A percentile compares a stretch with the other conserved stretches of the same genome.
Evolutionary conservation across 2,797 vertebrate species (phyloP).

Genomic region (Phalloptychus januarius): DNA sequence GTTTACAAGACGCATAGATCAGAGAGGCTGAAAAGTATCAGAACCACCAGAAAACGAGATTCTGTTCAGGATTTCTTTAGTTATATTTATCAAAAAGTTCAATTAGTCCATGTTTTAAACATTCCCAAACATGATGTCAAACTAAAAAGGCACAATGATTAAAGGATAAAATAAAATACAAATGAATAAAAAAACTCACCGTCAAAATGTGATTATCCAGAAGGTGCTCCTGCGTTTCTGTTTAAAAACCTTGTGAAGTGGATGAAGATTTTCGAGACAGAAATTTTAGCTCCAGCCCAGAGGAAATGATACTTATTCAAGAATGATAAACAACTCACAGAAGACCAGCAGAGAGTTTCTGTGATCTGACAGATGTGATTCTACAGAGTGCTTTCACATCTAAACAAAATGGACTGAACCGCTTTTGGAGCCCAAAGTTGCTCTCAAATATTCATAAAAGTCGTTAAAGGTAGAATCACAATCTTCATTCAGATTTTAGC

Average conservation of each 20-base stretch:
- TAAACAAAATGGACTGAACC: neutral
- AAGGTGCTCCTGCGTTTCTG: neutral
- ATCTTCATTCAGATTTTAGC: no score
- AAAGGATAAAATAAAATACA: neutral
- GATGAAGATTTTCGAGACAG: neutral
- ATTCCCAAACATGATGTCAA: neutral
- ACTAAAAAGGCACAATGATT: neutral
- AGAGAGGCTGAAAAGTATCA: neutral
- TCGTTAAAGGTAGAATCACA: no score
- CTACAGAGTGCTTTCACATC: neutral
- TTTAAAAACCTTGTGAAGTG: constrained; percentile 4
- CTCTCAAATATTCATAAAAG: no score
- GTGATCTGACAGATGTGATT: neutral
- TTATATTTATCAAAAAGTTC: neutral
- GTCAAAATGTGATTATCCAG: neutral
- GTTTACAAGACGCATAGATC: neutral
- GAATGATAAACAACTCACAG: neutral
- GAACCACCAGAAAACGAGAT: neutral
- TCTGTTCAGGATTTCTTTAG: neutral
- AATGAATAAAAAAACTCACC: neutral
- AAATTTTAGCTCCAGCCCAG: constrained; percentile 5
- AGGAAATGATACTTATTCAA: neutral
- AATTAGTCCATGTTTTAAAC: neutral
- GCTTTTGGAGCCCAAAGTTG: neutral
- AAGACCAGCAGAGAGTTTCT: neutral